Evolutionary conservation across 1,140 invertebrate species (phyloP).

Genomic region (Drosophila athabasca): DNA sequence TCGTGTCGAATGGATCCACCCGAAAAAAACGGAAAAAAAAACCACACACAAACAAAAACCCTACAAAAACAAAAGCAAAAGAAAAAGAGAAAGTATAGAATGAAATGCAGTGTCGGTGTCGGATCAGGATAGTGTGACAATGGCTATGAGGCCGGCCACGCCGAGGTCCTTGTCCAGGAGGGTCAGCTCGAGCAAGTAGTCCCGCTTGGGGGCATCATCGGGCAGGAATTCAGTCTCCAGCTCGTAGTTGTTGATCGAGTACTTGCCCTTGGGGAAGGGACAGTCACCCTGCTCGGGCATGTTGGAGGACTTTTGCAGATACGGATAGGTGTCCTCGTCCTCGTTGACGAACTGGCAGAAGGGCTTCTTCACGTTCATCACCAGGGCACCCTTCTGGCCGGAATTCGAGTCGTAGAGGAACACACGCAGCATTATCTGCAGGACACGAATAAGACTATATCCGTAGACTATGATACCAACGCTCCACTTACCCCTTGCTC

Average conservation of each 20-base stretch:
- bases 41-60: conserved; percentile 11
- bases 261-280: conserved; percentile 63
- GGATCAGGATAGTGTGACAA: conserved; percentile 56
- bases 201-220: conserved; percentile 61
- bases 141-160: conserved; percentile 46
- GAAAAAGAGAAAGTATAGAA: background rate
- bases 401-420: conserved; percentile 44
- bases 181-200: conserved; percentile 51
- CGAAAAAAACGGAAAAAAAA: conserved; percentile 19
- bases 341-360: conserved; percentile 71
- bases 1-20: conserved; percentile 64
- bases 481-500: conserved; percentile 50
- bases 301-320: conserved; percentile 48
- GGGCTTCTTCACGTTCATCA: conserved; percentile 64
- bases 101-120: background rate
- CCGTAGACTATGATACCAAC: too few species aligned
- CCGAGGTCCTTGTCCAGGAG: conserved; percentile 42
- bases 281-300: conserved; percentile 57
- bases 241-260: conserved; percentile 64
- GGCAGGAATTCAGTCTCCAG: conserved; percentile 68
- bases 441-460: too few species aligned
- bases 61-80: background rate
- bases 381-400: conserved; percentile 47
- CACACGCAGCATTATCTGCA: conserved; percentile 52
- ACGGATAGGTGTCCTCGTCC: conserved; percentile 66